These are phyloP conservation scores for Gymnoscopelus braueri DNA, from an alignment of 2,797 vertebrate species.

Conservation along the genomic window DNA sequence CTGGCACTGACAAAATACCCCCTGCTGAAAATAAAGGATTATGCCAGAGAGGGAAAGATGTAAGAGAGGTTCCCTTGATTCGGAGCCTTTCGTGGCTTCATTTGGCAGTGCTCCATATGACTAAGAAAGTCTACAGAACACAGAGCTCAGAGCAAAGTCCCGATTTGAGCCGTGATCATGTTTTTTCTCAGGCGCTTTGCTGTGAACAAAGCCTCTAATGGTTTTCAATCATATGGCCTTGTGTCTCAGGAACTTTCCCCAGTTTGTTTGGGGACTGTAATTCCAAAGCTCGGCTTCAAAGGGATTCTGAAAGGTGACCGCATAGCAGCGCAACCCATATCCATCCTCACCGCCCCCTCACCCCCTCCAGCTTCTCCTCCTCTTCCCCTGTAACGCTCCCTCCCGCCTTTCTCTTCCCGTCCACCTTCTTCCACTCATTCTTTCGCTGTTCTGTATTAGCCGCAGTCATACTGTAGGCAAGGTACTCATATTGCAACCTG, in stretches of 20 bases:
- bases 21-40: too few species aligned
- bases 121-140: slow-evolving; percentile 10
- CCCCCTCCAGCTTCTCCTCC: background rate
- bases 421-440: background rate
- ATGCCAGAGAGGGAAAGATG: too few species aligned
- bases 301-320: slow-evolving; percentile 65
- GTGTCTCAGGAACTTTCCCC: slow-evolving; percentile 41
- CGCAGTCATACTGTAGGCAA: slow-evolving; percentile 58
- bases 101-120: too few species aligned
- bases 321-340: slow-evolving; percentile 54
- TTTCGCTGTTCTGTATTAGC: slow-evolving; percentile 54
- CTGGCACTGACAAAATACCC: too few species aligned
- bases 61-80: too few species aligned
- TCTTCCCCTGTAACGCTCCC: slow-evolving; percentile 26
- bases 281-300: slow-evolving; percentile 59
- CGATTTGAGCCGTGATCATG: slow-evolving; percentile 38
- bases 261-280: slow-evolving; percentile 9
- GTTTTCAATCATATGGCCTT: slow-evolving; percentile 52
- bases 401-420: background rate
- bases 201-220: slow-evolving; percentile 38
- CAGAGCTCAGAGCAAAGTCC: slow-evolving; percentile 12
- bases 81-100: too few species aligned
- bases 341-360: background rate
- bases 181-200: slow-evolving; percentile 28
- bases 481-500: slow-evolving; percentile 73